Base-by-base conservation (phyloP, 2,888 invertebrate genomes). In the Hirtodrosophila cameraria region DNA sequence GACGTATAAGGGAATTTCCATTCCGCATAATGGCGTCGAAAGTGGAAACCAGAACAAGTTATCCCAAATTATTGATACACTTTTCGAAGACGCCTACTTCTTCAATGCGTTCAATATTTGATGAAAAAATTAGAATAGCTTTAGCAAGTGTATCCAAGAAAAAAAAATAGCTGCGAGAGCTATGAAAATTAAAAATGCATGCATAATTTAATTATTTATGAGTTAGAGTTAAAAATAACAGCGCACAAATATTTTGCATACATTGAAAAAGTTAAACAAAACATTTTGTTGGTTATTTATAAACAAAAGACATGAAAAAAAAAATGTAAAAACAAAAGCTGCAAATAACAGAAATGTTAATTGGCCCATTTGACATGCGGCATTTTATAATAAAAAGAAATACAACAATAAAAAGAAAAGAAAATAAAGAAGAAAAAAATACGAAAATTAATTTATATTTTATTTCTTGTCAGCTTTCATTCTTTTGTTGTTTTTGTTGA, bases 351-450 rank as follows among this genome's bases (percentile, higher is more conserved):
- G 73, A 82, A 82, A 82, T 86, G 86, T 86, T 82, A 82, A 82
- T 82, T 82, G 86, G 87, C 86, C 82, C 85, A 82, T 84, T 82
- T 82, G 82, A 82, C 87, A 81, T 81, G 86, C 82, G 85, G 86
- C 82, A 81, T 82, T 81, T 78, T 67, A 23, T 23, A 23, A 36
- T 30, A 52, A 18, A 27, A 39, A 48, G 30, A 35, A 36, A n/a
- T n/a, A 13, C 11, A 15, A 30, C 20, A 30, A 28, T 39, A 20
- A 12, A 41, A 20, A 2, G 18, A 20, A 20, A 5, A 20, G 8
- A 23, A 23, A 3, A 23, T 23, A 7, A 5, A 23, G 8, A 23
- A 6, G 8, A 18, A 1, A 4, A 5, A 23, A 23, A 23, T 50
- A 49, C n/a, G n/a, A n/a, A n/a, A 33, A 55, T 58, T 60, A 55